Conservation (phyloP, 2,797 vertebrate genomes). For the Spinus olivaceus region DNA sequence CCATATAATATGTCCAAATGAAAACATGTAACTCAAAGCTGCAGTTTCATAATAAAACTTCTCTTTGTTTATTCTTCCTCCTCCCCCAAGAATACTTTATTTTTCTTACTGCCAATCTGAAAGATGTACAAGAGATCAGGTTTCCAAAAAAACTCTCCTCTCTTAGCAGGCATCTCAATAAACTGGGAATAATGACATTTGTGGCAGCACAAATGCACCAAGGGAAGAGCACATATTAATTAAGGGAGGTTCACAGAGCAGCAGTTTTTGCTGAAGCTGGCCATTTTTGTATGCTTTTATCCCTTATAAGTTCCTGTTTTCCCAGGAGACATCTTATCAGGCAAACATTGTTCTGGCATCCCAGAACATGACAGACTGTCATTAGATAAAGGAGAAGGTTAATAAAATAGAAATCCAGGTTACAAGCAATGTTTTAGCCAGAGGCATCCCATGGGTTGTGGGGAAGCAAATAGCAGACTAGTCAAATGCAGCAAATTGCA, state of each 20-base stretch:
- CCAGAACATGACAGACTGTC: constrained; percentile 65
- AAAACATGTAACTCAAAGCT: neutral
- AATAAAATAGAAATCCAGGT: constrained; percentile 64
- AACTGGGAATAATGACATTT: constrained; percentile 16
- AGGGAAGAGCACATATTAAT: neutral
- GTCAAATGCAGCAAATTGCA: constrained; percentile 22
- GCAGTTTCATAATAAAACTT: neutral
- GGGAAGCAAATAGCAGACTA: constrained; percentile 18
- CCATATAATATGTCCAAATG: neutral
- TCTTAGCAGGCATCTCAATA: neutral
- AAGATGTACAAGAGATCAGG: neutral
- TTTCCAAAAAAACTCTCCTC: neutral
- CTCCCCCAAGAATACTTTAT: neutral
- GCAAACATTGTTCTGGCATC: constrained; percentile 51
- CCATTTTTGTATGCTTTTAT: constrained; percentile 37
- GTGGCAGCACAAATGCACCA: neutral
- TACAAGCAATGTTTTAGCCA: constrained; percentile 50
- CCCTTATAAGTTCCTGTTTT: constrained; percentile 36
- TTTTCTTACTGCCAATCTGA: neutral
- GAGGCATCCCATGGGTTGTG: constrained; percentile 29
- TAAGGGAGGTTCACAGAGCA: neutral
- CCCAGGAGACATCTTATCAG: constrained; percentile 50
- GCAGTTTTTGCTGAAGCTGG: constrained; percentile 38
- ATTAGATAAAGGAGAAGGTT: constrained; percentile 70
- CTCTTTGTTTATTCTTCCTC: neutral